phyloP scores from a whole-genome alignment of 2,113 vertebrate species.

The Dipodomys spectabilis region DNA sequence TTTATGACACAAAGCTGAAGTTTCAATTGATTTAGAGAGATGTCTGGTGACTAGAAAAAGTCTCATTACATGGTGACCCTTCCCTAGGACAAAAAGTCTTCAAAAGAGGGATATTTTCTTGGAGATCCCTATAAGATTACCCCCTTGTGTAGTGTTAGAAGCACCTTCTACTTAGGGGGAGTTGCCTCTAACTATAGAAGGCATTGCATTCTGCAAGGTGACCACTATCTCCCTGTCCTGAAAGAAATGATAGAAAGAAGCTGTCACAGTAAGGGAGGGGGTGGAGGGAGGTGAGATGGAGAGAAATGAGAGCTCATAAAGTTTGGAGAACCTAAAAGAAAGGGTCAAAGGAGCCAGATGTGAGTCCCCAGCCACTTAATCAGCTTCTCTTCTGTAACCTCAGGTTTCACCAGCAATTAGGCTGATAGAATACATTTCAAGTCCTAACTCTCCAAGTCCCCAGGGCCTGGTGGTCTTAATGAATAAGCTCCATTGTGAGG shows the following conservation, averaged over 20 bases:
- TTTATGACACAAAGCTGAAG: background rate
- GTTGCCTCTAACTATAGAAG: background rate
- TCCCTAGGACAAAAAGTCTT: background rate
- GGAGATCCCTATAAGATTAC: background rate
- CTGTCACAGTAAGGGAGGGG: constrained; percentile 21
- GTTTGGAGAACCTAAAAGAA: constrained; percentile 34
- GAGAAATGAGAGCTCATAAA: constrained; percentile 58
- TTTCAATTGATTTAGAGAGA: constrained; percentile 8
- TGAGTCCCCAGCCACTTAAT: constrained; percentile 60
- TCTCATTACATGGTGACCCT: background rate
- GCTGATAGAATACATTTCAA: constrained; percentile 81
- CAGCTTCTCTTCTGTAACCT: constrained; percentile 74
- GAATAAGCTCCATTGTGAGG: constrained; percentile 85
- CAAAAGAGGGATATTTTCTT: background rate
- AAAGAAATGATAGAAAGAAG: constrained; percentile 64
- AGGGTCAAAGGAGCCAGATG: constrained; percentile 60
- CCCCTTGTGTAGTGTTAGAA: background rate
- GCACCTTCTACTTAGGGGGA: background rate
- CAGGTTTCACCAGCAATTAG: constrained; percentile 73
- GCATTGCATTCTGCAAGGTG: background rate
- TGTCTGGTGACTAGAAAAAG: background rate
- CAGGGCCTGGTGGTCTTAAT: constrained; percentile 75
- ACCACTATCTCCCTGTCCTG: constrained; percentile 49
- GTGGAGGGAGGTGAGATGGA: constrained; percentile 32
- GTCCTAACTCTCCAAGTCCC: constrained; percentile 76